phyloP scores from a whole-genome alignment of 2,113 vertebrate genomes.

The Trogon melanurus region DNA sequence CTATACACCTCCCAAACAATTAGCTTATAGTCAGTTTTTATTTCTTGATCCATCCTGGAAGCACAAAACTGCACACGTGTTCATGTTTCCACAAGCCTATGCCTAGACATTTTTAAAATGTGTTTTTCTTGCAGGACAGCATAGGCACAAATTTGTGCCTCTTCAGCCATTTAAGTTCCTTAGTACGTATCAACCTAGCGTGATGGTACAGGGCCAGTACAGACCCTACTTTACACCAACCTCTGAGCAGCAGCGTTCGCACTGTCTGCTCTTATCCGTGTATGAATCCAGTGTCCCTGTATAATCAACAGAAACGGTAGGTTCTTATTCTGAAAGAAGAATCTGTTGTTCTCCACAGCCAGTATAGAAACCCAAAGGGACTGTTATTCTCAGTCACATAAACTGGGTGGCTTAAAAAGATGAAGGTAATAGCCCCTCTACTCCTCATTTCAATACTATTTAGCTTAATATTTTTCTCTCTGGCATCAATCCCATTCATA shows the following conservation, averaged over 20 bases:
- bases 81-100: background rate
- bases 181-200: background rate
- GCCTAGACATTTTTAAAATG: background rate
- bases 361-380: background rate
- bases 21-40: background rate
- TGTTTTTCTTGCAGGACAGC: background rate
- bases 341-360: background rate
- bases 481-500: background rate
- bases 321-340: background rate
- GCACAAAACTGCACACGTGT: rapidly evolving
- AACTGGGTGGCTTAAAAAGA: background rate
- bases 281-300: background rate
- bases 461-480: background rate
- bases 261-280: background rate
- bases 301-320: background rate
- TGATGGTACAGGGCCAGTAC: background rate
- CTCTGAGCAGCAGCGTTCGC: background rate
- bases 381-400: background rate
- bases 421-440: background rate
- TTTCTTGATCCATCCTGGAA: background rate
- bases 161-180: background rate
- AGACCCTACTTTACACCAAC: background rate
- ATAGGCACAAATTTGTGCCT: background rate
- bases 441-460: background rate
- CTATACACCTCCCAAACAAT: background rate